Evolutionary conservation across 2,888 invertebrate genomes (phyloP).

Genomic region (Phaonia tiefii): DNA sequence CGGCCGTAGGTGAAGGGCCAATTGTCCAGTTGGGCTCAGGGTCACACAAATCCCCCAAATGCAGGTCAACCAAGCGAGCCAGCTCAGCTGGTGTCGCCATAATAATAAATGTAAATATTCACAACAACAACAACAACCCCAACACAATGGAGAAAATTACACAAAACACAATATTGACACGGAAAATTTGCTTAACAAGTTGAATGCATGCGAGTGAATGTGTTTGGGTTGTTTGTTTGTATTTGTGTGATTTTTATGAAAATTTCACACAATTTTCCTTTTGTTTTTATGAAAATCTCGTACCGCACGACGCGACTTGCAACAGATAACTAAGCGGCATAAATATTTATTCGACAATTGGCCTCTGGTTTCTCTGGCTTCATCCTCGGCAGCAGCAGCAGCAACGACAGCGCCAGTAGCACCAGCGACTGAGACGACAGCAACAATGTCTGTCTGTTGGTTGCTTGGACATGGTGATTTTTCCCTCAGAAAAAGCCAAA

Average conservation of each 20-base stretch:
- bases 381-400: constrained; percentile 48
- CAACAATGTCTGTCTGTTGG: constrained; percentile 12
- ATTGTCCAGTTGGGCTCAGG: constrained; percentile 83
- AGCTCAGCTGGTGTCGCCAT: constrained; percentile 77
- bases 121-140: neutral
- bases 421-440: too few relatives aligned
- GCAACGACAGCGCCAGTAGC: constrained; percentile 5
- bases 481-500: constrained; percentile 46
- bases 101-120: constrained; percentile 17
- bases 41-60: constrained; percentile 76
- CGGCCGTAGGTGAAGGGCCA: constrained; percentile 83
- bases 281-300: constrained; percentile 37
- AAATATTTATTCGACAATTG: constrained; percentile 65
- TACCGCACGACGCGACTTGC: constrained; percentile 65
- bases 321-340: constrained; percentile 66
- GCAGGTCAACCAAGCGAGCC: constrained; percentile 77
- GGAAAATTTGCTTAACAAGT: too few relatives aligned
- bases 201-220: neutral
- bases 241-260: constrained; percentile 14
- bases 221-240: too few relatives aligned
- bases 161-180: constrained; percentile 3
- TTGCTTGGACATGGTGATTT: constrained; percentile 14
- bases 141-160: neutral
- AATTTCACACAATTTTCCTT: constrained; percentile 25
- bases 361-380: constrained; percentile 57